A percentile compares a stretch with the other conserved stretches of the same genome.
phyloP scores from a whole-genome alignment of 2,113 vertebrate genomes.

The Geothlypis trichas region DNA sequence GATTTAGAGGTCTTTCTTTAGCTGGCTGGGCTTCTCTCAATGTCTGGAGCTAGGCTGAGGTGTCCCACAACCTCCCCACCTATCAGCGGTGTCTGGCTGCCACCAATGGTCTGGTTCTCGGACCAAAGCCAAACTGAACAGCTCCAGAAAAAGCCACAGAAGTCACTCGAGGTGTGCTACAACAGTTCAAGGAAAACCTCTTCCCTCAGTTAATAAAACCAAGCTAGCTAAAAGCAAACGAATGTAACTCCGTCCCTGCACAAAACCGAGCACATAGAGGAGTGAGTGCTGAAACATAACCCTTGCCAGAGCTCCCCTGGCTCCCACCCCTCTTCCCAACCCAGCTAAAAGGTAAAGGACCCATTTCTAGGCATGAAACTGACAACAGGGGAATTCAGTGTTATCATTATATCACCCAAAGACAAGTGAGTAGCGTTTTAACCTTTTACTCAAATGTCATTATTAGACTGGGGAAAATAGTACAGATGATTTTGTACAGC shows the following conservation, averaged over 20 bases:
- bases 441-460: background rate
- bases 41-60: fast-evolving
- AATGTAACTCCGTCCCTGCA: fast-evolving
- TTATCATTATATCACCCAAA: background rate
- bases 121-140: background rate
- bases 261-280: fast-evolving
- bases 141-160: background rate
- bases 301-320: fast-evolving
- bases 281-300: background rate
- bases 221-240: background rate
- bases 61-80: fast-evolving
- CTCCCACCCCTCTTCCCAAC: fast-evolving
- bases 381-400: background rate
- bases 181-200: background rate
- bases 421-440: background rate
- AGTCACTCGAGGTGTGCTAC: background rate
- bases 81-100: fast-evolving
- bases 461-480: background rate
- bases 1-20: background rate
- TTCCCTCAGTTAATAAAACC: background rate
- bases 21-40: background rate
- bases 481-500: background rate
- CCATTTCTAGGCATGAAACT: background rate
- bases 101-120: fast-evolving
- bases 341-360: too few relatives aligned